Base-by-base conservation (phyloP, 2,113 vertebrate genomes). In the Upupa epops region DNA sequence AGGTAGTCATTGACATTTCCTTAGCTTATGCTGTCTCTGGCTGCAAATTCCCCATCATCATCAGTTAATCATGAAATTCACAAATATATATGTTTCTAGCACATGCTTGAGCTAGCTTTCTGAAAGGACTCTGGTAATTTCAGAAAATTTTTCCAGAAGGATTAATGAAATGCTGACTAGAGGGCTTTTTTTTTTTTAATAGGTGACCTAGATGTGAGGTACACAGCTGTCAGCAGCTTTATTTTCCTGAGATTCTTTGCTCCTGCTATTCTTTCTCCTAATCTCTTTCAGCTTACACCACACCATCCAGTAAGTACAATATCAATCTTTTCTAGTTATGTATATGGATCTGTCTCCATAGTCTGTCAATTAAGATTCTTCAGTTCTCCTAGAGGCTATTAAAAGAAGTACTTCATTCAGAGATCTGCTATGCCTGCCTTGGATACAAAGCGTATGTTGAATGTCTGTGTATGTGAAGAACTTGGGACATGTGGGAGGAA, bases 161-260 rank as follows among this genome's bases (percentile, higher is more conserved):
- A 82, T 89, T 90, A 64, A 24, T 90, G 78, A 87, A 86, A 77
- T 78, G 58, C 83, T 96, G 45, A 66, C 11, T 83, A 83, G 80
- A 78, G 14, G 37, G 48, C 0, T 36, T 32, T 71, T 60, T 29
- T 34, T 37, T 55, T 91, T 70, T 85, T 49, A 26, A 32, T 93
- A 99, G 99, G 97, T 34, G 99, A 99, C 96, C 98, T 97, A 87
- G 99, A 99, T 42, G 99, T 99, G 68, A 97, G 98, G 93, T 99
- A 99, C 96, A 99, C 99, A 13, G 99, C 99, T 17, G 99, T 99
- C 82, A 99, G 99, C 97, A 99, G 99, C 93, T 99, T 99, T 93
- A 99, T 99, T 96, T 99, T 99, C 96, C 97, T 99, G 95, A 98
- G 99, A 46, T 99, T 99, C 97, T 99, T 99, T 19, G 99, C 99